Base-by-base conservation (phyloP, 2,797 vertebrate genomes). In the Falco novaeseelandiae region DNA sequence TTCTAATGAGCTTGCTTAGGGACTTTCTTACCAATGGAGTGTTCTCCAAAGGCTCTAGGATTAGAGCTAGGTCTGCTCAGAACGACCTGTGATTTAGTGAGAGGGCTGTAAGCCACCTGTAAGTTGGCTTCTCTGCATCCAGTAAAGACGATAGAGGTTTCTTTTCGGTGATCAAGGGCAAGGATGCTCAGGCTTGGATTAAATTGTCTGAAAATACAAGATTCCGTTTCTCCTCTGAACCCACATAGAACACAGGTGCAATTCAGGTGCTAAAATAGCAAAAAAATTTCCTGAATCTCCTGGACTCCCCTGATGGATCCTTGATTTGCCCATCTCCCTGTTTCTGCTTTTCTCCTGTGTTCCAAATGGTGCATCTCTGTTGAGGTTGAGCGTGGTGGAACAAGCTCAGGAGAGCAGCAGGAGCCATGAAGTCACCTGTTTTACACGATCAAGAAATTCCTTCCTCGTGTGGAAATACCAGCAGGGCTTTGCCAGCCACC, bases 1-100 rank as follows among this genome's bases (percentile, higher is more conserved):
- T 93, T 95, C 92, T 94, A 78, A 87, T 92, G 54, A 90, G 81
- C 86, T 89, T 95, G 32, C 89, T 91, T 59, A 34, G 73, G 70
- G 55, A 25, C 62, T 95, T 96, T 52, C 73, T 87, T 63, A 90
- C 61, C 63, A 87, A 67, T 5, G 70, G 71, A 80, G 34, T 38
- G 55, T 44, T 95, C 89, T 77, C 78, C 38, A 48, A 73, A 83
- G 90, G 54, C 61, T 83, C 17, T 8, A 58, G 88, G 66, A 49
- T 84, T 89, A 80, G 63, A 54, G 23, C 34, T 65, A 80, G 52
- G 29, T 40, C 52, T 89, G 63, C 25, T 55, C 25, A 87, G 63
- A 90, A 54, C 51, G 0, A 17, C 51, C 40, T 71, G 21, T 63
- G 66, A 46, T 91, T 89, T 89, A 87, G 59, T 61, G 63, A 34